These are phyloP conservation scores for Meloidogyne hapla DNA, from an alignment of 1,140 invertebrate genomes.

Conservation along the genomic window DNA sequence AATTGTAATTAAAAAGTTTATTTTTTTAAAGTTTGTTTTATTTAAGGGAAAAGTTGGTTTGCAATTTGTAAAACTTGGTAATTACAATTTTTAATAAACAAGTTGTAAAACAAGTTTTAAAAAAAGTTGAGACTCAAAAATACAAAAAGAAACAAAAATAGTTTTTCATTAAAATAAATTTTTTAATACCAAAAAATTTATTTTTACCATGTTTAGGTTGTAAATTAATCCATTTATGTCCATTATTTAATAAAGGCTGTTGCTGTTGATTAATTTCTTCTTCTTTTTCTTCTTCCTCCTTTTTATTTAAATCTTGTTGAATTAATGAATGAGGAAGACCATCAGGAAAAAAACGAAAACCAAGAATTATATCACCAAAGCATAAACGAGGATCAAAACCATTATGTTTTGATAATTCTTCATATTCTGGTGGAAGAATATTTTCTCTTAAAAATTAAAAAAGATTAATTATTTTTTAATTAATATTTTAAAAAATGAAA, in stretches of 20 bases:
- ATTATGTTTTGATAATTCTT: slow-evolving; percentile 72
- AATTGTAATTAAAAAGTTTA: too few species aligned
- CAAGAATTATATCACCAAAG: slow-evolving; percentile 82
- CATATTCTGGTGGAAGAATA: slow-evolving; percentile 26
- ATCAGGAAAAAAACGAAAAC: slow-evolving; percentile 70
- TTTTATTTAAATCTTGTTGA: slow-evolving; percentile 26
- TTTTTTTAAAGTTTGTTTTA: too few species aligned
- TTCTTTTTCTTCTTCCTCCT: slow-evolving; percentile 12
- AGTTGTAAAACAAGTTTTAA: too few species aligned
- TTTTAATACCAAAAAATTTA: neutral
- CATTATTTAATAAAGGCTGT: slow-evolving; percentile 3
- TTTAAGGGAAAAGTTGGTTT: too few species aligned
- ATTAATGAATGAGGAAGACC: slow-evolving; percentile 58
- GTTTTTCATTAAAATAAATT: too few species aligned
- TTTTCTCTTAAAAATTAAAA: slow-evolving; percentile 21
- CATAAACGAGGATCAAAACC: slow-evolving; percentile 85
- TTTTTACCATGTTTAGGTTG: slow-evolving; percentile 11
- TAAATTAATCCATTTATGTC: slow-evolving; percentile 20
- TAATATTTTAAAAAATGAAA: too few species aligned
- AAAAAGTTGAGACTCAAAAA: too few species aligned
- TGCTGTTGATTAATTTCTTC: slow-evolving; percentile 9
- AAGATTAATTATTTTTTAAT: too few species aligned
- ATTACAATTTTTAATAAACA: too few species aligned
- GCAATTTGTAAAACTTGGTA: too few species aligned
- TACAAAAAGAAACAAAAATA: too few species aligned